These are phyloP conservation scores for Stegastes partitus DNA, from an alignment of 2,113 vertebrate genomes.

Conservation along the genomic window DNA sequence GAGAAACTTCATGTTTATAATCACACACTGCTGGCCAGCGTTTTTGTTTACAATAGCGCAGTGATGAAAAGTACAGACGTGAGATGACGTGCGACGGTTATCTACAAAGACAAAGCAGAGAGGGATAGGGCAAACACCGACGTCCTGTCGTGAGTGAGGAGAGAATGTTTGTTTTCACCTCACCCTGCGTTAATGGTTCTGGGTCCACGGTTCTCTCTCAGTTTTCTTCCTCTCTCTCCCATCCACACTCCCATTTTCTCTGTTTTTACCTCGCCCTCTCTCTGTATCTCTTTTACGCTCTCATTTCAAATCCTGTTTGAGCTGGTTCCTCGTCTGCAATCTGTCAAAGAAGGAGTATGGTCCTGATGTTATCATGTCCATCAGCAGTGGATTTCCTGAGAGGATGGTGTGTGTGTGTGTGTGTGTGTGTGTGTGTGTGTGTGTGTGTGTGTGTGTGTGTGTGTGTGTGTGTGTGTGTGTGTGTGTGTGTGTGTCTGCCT, in stretches of 20 bases:
- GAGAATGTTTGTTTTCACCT: constrained; percentile 46
- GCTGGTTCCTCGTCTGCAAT: constrained; percentile 62
- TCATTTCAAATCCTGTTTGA: constrained; percentile 72
- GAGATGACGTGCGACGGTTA: constrained; percentile 25
- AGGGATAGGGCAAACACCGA: constrained; percentile 46
- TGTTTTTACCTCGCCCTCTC: constrained; percentile 27
- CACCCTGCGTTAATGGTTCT: constrained; percentile 34
- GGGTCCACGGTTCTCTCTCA: constrained; percentile 6
- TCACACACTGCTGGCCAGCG: background rate
- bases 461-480: background rate
- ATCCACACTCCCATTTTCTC: constrained; percentile 22
- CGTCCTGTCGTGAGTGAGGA: constrained; percentile 32
- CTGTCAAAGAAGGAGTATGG: constrained; percentile 70
- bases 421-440: constrained; percentile 12
- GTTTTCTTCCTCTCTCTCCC: constrained; percentile 18
- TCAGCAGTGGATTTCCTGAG: constrained; percentile 72
- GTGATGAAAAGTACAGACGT: background rate
- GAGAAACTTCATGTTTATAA: background rate
- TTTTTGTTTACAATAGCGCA: constrained; percentile 33
- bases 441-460: background rate
- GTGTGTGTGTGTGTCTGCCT: constrained; percentile 1
- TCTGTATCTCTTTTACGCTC: constrained; percentile 25
- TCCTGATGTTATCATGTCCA: constrained; percentile 74
- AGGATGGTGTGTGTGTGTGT: constrained; percentile 31
- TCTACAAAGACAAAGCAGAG: constrained; percentile 41